Percentiles rank a stretch among this genome's conserved stretches.
These are phyloP conservation scores for Castor canadensis DNA, from an alignment of 2,113 vertebrate species.

Conservation along the genomic window DNA sequence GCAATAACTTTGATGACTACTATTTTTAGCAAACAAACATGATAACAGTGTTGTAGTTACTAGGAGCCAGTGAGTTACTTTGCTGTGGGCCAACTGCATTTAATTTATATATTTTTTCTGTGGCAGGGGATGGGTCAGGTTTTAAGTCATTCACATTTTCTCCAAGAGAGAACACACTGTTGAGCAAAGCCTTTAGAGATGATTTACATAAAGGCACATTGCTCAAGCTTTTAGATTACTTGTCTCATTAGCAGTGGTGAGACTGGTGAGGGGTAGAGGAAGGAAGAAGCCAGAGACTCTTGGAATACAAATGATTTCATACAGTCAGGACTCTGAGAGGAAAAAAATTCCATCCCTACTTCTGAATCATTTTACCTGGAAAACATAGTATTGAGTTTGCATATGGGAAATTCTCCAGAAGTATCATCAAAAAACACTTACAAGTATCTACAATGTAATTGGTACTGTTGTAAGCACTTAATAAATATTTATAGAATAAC, in stretches of 20 bases:
- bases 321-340: neutral
- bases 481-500: constrained; percentile 35
- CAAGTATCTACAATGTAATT: neutral
- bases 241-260: constrained; percentile 23
- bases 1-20: neutral
- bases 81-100: neutral
- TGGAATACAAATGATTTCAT: constrained; percentile 29
- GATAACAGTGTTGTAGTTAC: neutral
- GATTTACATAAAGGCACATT: constrained; percentile 38
- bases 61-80: neutral
- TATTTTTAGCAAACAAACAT: neutral
- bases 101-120: constrained; percentile 52
- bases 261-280: constrained; percentile 3
- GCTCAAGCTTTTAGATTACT: constrained; percentile 39
- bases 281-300: neutral
- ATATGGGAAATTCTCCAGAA: constrained; percentile 25
- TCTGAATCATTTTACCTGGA: neutral
- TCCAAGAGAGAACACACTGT: neutral
- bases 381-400: neutral
- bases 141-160: constrained; percentile 48
- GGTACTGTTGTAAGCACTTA: neutral
- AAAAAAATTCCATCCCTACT: neutral
- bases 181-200: neutral
- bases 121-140: neutral
- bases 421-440: neutral